Evolutionary conservation across 2,797 vertebrate genomes (phyloP), one percentile per base, ranked within the genome.

Genomic region (Zalophus californianus): DNA sequence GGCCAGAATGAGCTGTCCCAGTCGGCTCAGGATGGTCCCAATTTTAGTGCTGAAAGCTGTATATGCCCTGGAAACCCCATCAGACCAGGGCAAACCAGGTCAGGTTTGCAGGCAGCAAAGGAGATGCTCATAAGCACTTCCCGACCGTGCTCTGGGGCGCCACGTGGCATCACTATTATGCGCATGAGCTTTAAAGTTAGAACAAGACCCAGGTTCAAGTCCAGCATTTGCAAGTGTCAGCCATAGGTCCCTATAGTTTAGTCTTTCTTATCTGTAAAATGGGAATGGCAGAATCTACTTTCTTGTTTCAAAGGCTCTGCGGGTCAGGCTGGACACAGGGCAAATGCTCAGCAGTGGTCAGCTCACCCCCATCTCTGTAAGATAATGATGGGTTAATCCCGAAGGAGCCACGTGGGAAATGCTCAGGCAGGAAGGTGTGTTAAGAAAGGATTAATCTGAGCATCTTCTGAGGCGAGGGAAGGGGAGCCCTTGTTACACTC

Each of bases 121-220:
- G 16, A 8, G 15, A 20, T 2, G 9, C 11, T 48, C 5, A 2
- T 35, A 35, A 38, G 12, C 35, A 23, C 12, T 7, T 38, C 35
- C 48, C 52, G 21, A 25, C 7, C 20, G 41, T 41, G 38, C 29
- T 18, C 66, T 13, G 56, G 56, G 52, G 16, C 32, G 23, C 6
- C 2, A 20, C 7, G 1, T 11, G 7, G 29, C 20, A 10, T 16
- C 7, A 64, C 50, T 9, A 25, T 29, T 5, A 38, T 0, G 7
- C 44, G 5, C 7, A 0, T 20, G 44, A 86, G 64, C 35, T 87
- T 9, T 23, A 20, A 66, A 20, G 41, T 35, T 41, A 80, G 77
- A 50, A 54, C 12, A 27, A 78, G 78, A 78, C 6, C 29, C 58
- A 68, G 38, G 68, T 75, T 84, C 50, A 56, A 86, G 62, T 29